Conservation (phyloP, 2,888 invertebrate genomes). For the Latrodectus elegans region DNA sequence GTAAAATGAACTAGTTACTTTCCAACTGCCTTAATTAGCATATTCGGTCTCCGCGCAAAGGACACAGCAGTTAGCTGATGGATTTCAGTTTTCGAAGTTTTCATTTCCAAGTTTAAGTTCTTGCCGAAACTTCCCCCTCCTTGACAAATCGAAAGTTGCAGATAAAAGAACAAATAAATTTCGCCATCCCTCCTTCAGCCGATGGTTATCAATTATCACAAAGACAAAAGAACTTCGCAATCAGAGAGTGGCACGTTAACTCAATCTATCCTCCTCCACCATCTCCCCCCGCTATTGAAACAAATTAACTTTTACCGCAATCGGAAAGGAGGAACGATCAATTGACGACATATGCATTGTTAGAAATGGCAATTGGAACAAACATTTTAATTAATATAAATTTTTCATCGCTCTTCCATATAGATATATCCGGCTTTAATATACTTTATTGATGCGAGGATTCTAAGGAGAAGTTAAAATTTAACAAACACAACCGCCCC, state of each 20-base stretch:
- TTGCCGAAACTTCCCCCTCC: background rate
- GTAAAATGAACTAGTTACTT: too few relatives aligned
- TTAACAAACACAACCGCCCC: conserved; percentile 8
- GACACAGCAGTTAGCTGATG: background rate
- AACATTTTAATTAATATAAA: conserved; percentile 67
- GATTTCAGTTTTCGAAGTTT: background rate
- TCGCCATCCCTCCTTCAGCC: conserved; percentile 7
- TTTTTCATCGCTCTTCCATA: conserved; percentile 53
- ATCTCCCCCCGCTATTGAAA: conserved; percentile 7
- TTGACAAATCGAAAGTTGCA: background rate
- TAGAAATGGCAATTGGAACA: conserved; percentile 45
- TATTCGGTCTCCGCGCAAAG: background rate
- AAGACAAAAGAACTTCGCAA: conserved; percentile 54
- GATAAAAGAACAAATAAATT: background rate
- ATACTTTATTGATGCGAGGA: conserved; percentile 6
- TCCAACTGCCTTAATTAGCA: background rate
- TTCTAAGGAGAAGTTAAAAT: conserved; percentile 21
- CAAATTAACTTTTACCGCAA: conserved; percentile 55
- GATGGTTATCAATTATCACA: conserved; percentile 48
- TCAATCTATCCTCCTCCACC: background rate
- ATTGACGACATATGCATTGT: conserved; percentile 53
- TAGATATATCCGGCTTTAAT: conserved; percentile 12
- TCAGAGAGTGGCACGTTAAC: conserved; percentile 20
- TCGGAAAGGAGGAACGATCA: conserved; percentile 50
- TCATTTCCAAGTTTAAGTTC: background rate